Evolutionary conservation across 2,113 vertebrate genomes (phyloP).

Genomic region (Trematocara macrostoma): DNA sequence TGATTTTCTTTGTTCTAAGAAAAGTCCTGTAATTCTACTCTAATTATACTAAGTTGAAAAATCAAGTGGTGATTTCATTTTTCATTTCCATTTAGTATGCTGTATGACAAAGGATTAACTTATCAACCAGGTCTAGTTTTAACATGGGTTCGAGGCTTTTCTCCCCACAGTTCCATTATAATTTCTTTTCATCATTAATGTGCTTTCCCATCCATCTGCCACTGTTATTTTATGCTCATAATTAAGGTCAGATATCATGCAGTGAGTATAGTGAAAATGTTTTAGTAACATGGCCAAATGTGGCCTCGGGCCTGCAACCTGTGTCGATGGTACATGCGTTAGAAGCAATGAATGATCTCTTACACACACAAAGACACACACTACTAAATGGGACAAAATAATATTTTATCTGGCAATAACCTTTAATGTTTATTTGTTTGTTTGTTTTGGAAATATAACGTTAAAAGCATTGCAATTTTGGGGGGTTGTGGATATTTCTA

Average conservation of each 20-base stretch:
- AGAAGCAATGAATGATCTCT: neutral
- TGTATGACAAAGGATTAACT: neutral
- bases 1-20: neutral
- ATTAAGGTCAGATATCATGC: slow-evolving; percentile 55
- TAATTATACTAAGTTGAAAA: neutral
- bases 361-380: neutral
- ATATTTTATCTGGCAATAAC: neutral
- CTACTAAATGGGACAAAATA: neutral
- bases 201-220: neutral
- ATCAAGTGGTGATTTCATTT: neutral
- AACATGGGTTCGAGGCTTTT: neutral
- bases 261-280: slow-evolving; percentile 14
- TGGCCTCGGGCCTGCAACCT: slow-evolving; percentile 48
- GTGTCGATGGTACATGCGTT: neutral
- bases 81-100: neutral
- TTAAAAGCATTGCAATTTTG: neutral
- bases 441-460: neutral
- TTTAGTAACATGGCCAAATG: slow-evolving; percentile 39
- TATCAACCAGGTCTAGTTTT: neutral
- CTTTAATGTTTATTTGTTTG: neutral
- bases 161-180: neutral
- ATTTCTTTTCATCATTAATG: neutral
- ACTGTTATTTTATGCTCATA: neutral
- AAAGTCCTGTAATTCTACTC: neutral
- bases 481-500: neutral